These are phyloP conservation scores for Acutogordius australiensis DNA, from an alignment of 2,888 invertebrate species.

Conservation along the genomic window DNA sequence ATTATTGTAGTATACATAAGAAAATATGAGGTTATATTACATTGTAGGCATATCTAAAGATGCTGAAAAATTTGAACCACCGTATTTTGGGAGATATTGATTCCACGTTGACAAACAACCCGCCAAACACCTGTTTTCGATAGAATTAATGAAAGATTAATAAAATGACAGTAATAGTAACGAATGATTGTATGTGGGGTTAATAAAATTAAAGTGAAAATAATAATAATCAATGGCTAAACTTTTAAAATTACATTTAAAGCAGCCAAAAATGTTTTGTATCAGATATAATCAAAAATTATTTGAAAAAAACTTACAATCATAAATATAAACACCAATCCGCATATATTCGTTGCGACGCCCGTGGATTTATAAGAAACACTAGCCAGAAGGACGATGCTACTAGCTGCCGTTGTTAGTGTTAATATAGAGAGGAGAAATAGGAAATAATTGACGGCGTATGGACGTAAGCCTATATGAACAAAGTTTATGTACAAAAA, in stretches of 20 bases:
- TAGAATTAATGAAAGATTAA: too few relatives aligned
- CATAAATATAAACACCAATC: background rate
- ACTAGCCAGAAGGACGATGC: background rate
- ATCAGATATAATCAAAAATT: too few relatives aligned
- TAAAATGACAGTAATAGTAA: too few relatives aligned
- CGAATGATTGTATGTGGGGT: too few relatives aligned
- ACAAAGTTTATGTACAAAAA: too few relatives aligned
- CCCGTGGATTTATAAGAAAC: background rate
- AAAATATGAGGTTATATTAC: slow-evolving; percentile 1
- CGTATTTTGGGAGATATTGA: background rate
- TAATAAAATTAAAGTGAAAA: too few relatives aligned
- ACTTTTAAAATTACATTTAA: too few relatives aligned
- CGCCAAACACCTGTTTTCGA: slow-evolving; percentile 11
- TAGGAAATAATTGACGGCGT: background rate
- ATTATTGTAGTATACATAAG: too few relatives aligned
- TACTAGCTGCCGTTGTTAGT: background rate
- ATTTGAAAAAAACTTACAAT: background rate
- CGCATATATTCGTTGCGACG: slow-evolving; percentile 1
- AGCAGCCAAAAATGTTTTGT: too few relatives aligned
- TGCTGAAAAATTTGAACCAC: slow-evolving; percentile 6
- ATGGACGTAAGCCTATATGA: background rate
- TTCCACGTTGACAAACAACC: background rate
- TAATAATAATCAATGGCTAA: too few relatives aligned
- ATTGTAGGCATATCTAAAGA: slow-evolving; percentile 9
- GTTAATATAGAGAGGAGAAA: background rate